Base-by-base conservation (phyloP, 2,888 invertebrate genomes). In the Bellardia pandia region DNA sequence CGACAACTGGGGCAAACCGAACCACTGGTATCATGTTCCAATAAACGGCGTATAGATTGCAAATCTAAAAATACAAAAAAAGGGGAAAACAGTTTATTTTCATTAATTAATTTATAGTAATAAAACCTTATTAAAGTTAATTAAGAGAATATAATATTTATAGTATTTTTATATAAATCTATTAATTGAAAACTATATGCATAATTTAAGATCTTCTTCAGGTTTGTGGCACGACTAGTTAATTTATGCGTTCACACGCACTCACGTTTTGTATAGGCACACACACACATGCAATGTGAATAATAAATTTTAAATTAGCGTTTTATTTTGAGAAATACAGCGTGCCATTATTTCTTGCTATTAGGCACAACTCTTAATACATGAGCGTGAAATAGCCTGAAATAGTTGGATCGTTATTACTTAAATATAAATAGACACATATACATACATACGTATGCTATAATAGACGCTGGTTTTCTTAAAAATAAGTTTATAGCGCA, bases 1-100 rank as follows among this genome's bases (percentile, higher is more conserved):
- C 96, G 96, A 95, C 97, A 97, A 94, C 97, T 97, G 89, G 97
- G 97, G 94, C 97, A 97, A 88, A 95, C 95, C 74, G 95, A 95
- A 88, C 95, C 95, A 82, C 95, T 96, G 83, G 96, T 95, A 93
- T 97, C 97, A 91, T 96, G 96, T 92, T 97, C 97, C 91, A 97
- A 95, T 89, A 97, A 95, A 90, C 97, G 96, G 89, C 97, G 95
- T 91, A 97, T 96, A 90, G 97, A 97, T 90, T 97, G 97, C 93
- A 97, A 94, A 94, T 97, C 97, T 97, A 95, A 13, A 96, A 84
- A 86, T 89, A 88, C 81, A 75, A 14, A 66, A 37, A 14, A 53
- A 4, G 42, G 13, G 30, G 1, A 1, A 45, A 37, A 72, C n/a
- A 5, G 3, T 45, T 3, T 45, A 13, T 13, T 2, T 71, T n/a